Conservation (phyloP, 1,140 invertebrate species). For the Drosophila paulistorum region DNA sequence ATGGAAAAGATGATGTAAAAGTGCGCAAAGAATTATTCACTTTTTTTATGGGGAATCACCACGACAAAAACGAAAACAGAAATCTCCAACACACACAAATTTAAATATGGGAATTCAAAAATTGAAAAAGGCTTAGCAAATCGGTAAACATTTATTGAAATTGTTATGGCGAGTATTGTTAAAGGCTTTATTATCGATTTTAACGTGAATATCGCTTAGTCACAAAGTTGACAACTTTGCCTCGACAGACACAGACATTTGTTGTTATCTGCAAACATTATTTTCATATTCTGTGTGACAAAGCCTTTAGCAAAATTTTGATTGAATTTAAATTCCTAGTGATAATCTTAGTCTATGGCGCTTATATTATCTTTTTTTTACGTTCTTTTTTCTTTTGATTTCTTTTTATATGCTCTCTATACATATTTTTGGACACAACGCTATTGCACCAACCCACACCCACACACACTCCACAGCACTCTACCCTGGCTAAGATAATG, state of each 20-base stretch:
- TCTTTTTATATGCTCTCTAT: background rate
- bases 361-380: conserved; percentile 1
- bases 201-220: no score
- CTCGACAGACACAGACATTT: no score
- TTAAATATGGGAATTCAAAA: background rate
- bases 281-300: background rate
- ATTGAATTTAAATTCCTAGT: background rate
- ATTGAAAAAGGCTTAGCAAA: background rate
- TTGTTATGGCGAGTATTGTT: background rate
- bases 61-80: background rate
- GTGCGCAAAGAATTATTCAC: background rate
- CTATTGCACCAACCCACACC: background rate
- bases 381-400: background rate
- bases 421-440: background rate
- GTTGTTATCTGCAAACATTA: no score
- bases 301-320: conserved; percentile 1
- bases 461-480: background rate
- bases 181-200: background rate
- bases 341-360: conserved; percentile 8
- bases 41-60: background rate
- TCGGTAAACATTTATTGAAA: background rate
- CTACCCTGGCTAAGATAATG: background rate
- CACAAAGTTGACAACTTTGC: no score
- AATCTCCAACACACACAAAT: background rate
- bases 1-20: background rate